Conservation (phyloP, 2,113 vertebrate genomes). For the Rhadina sibilatrix region DNA sequence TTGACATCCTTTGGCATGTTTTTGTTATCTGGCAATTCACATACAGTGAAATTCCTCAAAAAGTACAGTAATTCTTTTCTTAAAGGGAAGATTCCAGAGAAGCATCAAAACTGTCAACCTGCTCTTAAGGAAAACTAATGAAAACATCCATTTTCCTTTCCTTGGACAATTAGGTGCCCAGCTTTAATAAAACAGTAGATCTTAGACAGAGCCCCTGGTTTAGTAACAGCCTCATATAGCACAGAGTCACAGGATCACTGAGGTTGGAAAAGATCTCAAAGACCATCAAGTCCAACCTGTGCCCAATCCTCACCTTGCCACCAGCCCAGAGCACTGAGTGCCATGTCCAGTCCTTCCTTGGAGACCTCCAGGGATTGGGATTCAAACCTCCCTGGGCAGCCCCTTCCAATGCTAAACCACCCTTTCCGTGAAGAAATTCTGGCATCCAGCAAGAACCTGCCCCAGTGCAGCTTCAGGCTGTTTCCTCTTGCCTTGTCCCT, state of each 20-base stretch:
- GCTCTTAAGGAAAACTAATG: not conserved
- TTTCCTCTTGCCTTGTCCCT: not conserved
- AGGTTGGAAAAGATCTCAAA: not conserved
- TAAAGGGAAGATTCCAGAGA: not conserved
- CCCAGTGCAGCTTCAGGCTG: not conserved
- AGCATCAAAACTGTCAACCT: not conserved
- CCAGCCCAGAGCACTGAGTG: not conserved
- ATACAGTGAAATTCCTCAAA: not conserved
- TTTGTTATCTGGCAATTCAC: not conserved
- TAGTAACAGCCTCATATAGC: not conserved
- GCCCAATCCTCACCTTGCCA: not conserved
- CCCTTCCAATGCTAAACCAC: not conserved
- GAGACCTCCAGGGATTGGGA: not conserved
- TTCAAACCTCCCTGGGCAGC: not conserved
- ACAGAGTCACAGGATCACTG: not conserved
- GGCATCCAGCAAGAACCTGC: not conserved
- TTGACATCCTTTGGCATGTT: not conserved
- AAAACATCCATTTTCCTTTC: not conserved
- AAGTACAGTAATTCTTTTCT: not conserved
- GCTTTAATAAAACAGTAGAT: not conserved
- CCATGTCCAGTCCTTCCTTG: accelerated
- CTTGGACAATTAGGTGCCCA: not conserved
- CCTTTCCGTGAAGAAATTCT: not conserved
- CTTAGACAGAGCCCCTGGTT: not conserved
- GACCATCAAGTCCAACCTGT: not conserved